Base-by-base conservation (phyloP, 2,888 invertebrate genomes). In the Cryptocheilus praepositus region DNA sequence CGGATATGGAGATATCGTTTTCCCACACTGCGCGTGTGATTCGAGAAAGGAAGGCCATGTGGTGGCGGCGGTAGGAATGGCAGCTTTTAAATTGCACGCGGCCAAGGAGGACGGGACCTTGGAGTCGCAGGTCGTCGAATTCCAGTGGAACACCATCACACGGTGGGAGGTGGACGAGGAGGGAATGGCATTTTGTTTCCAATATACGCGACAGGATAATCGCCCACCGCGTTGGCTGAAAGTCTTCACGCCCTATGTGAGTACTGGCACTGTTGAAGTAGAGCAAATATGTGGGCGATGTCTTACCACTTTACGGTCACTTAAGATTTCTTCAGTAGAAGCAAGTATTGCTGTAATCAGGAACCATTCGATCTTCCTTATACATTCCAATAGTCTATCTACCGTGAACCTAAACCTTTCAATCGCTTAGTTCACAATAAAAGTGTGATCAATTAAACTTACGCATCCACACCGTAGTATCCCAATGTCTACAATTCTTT, bases 11-110 rank as follows among this genome's bases (percentile, higher is more conserved):
- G 95, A 96, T 86, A 92, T 98, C 15, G 95, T 96, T 58, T 98
- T 99, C 90, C 99, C 99, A 28, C 97, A 98, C 90, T 95, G 98
- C 88, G 91, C 94, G 43, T 97, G 97, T 89, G 97, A 98, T 91
- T 95, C 96, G 44, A 91, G 96, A 67, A 96, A 96, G 87, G 95
- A 94, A 77, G 97, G 96, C 51, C 96, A 96, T 89, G 96, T 97
- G 56, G 91, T 94, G 63, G 93, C 94, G 56, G 92, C 93, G 16
- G 91, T 96, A 51, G 94, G 95, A 86, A 86, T 91, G 86, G 89
- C 89, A 53, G 89, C 90, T 67, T 91, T 94, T 80, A 94, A 94
- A 89, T 90, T 99, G 71, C 94, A 95, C 81, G 95, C 97, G 19
- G 97, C 97, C 88, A 92, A 93, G 80, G 94, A 94, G 83, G 95